These are phyloP conservation scores for Calameuta pallipes DNA, from an alignment of 2,888 invertebrate species.

Conservation along the genomic window DNA sequence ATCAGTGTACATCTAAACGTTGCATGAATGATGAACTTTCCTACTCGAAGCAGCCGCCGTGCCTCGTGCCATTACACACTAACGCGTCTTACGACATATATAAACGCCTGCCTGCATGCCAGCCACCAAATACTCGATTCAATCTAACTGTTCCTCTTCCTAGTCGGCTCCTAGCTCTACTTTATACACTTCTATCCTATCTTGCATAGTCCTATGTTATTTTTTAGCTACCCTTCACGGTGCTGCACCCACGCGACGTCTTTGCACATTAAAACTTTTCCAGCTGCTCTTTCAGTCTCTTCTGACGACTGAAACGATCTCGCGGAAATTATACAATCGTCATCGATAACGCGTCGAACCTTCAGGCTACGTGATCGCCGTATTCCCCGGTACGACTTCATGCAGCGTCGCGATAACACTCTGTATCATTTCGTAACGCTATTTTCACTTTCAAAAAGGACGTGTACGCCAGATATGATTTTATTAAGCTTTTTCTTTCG, in stretches of 20 bases:
- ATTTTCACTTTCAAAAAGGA: background rate
- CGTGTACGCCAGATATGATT: too few species aligned
- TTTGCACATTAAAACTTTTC: background rate
- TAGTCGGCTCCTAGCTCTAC: background rate
- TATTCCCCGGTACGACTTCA: background rate
- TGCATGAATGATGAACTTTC: slow-evolving; percentile 40
- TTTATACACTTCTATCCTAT: background rate
- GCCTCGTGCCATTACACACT: slow-evolving; percentile 13
- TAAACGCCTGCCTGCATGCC: background rate
- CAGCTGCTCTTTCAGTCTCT: background rate
- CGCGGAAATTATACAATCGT: background rate
- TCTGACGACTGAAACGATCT: background rate
- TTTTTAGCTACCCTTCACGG: background rate
- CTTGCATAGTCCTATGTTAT: background rate
- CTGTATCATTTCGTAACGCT: background rate
- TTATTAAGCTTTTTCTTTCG: background rate
- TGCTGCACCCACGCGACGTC: background rate
- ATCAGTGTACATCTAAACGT: slow-evolving; percentile 43
- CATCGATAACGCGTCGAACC: background rate
- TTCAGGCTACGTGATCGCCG: too few species aligned
- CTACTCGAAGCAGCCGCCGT: slow-evolving; percentile 14
- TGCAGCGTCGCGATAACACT: background rate
- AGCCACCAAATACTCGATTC: background rate
- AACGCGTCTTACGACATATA: background rate
- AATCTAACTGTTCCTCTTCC: background rate